These are phyloP conservation scores for Penaeus chinensis DNA, from an alignment of 1,140 invertebrate species.

Conservation along the genomic window DNA sequence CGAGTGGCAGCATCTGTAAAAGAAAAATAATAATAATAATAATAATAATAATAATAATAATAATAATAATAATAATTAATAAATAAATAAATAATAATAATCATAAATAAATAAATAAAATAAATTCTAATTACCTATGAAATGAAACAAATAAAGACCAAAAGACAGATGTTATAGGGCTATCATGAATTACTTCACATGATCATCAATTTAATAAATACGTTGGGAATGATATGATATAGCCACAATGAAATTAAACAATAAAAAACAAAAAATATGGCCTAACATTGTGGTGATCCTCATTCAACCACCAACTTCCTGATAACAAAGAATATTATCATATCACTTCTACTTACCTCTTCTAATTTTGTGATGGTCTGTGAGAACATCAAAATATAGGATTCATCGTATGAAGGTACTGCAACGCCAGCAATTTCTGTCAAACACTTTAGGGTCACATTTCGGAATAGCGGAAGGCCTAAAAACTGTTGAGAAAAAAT, in stretches of 20 bases:
- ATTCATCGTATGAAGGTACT: constrained; percentile 87
- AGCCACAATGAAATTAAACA: no score
- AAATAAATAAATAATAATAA: not conserved
- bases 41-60: constrained; percentile 1
- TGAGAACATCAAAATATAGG: constrained; percentile 88
- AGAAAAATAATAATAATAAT: constrained; percentile 31
- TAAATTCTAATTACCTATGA: not conserved
- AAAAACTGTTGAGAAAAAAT: constrained; percentile 79
- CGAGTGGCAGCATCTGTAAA: constrained; percentile 84
- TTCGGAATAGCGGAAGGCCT: constrained; percentile 96
- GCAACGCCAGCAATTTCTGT: constrained; percentile 96
- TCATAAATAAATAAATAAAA: not conserved
- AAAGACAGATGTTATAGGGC: no score
- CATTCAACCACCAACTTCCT: not conserved
- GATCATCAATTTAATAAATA: no score
- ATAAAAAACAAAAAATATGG: no score
- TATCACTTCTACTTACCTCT: constrained; percentile 69
- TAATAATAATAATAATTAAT: not conserved
- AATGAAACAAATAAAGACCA: no score
- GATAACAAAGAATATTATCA: constrained; percentile 21
- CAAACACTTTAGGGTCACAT: constrained; percentile 97
- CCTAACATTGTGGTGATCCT: not conserved
- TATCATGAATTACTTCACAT: no score
- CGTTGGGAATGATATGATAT: no score
- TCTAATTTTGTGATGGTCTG: constrained; percentile 92